Base-by-base conservation (phyloP, 2,797 vertebrate species). In the Tapera naevia region DNA sequence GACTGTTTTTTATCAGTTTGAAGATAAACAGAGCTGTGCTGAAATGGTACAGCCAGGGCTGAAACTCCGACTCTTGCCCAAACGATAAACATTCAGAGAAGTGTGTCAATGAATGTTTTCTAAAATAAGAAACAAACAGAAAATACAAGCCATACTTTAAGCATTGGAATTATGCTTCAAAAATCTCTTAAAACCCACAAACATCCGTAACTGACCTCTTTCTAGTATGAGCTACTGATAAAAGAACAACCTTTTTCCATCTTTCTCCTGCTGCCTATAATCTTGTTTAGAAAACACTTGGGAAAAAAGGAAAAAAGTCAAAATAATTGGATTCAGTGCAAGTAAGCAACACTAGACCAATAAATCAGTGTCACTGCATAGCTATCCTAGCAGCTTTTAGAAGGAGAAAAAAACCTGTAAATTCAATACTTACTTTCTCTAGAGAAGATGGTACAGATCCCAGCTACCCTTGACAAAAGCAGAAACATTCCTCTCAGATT, bases 321-420 rank as follows among this genome's bases (percentile, higher is more conserved):
- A 88, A 94, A 78, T 61, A 84, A 81, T 71, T 74, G 86, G 33
- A 67, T 92, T 78, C 80, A 80, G 41, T 91, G 30, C n/a, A 93
- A 89, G 61, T 82, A 93, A 88, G 33, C 65, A 89, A 43, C 23
- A n/a, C 27, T 7, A 70, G 23, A 64, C 57, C 28, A 83, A 81
- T 80, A 83, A 78, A 89, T 91, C 80, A 92, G 33, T 19, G 21
- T 25, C 11, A 2, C 17, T 66, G 24, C 41, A 71, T 2, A 67
- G 37, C 11, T 58, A 37, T 46, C 58, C 43, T 51, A 57, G 33
- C 1, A 1, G 76, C 50, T 80, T 78, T 43, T 88, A 11, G 18
- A 93, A 91, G 30, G 3, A 72, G 66, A 28, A 82, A 76, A 54
- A 54, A 46, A 54, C 6, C 3, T 60, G 53, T 61, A 73, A 92